Evolutionary conservation across 2,888 invertebrate species (phyloP).

Genomic region (Tipula lateralis): DNA sequence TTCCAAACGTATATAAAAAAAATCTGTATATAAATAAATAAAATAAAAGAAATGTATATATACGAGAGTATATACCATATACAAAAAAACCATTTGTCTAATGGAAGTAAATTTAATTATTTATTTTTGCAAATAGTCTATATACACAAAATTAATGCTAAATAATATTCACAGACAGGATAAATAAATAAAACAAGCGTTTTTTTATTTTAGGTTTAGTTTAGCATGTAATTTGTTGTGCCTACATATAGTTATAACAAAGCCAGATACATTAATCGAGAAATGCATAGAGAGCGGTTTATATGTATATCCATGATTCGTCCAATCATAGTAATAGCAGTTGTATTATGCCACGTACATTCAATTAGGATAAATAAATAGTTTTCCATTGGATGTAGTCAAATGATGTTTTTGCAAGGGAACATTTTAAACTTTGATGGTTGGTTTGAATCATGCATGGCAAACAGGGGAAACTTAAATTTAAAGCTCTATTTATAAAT

Average conservation of each 20-base stretch:
- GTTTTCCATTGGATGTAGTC: no score
- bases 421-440: no score
- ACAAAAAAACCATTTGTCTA: background rate
- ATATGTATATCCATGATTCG: background rate
- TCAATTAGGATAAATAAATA: no score
- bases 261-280: background rate
- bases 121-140: background rate
- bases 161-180: slow-evolving; percentile 19
- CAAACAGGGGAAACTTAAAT: no score
- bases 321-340: background rate
- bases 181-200: background rate
- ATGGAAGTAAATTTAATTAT: slow-evolving; percentile 24
- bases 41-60: background rate
- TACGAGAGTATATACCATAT: no score
- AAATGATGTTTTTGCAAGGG: no score
- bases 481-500: no score
- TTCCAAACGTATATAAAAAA: background rate
- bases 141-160: slow-evolving; percentile 6
- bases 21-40: background rate
- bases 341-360: background rate
- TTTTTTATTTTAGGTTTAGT: background rate
- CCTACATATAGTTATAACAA: no score
- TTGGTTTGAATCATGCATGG: no score
- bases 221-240: background rate
- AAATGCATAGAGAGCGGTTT: background rate